Evolutionary conservation across 1,140 invertebrate genomes (phyloP).

Genomic region (Neodiprion lecontei): DNA sequence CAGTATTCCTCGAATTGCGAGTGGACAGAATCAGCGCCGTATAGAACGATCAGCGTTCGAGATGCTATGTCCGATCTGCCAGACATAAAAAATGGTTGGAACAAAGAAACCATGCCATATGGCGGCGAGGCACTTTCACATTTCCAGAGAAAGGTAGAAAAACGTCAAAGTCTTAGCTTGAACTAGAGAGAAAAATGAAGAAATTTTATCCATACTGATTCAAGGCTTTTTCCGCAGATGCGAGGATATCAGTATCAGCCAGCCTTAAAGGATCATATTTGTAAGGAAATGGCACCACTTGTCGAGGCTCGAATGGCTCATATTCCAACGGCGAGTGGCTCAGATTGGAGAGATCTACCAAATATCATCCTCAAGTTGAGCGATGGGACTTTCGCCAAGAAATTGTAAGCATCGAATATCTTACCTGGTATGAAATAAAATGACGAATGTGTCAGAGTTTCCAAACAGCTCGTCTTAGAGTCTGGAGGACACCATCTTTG

Average conservation of each 20-base stretch:
- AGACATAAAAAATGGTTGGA: slow-evolving; percentile 76
- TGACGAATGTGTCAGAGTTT: background rate
- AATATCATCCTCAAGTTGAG: slow-evolving; percentile 76
- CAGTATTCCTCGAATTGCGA: slow-evolving; percentile 59
- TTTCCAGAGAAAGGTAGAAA: slow-evolving; percentile 74
- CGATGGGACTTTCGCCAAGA: slow-evolving; percentile 73
- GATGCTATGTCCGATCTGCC: slow-evolving; percentile 88
- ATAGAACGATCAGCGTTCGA: slow-evolving; percentile 76
- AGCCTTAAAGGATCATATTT: slow-evolving; percentile 79
- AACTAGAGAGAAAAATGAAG: background rate
- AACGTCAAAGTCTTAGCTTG: background rate
- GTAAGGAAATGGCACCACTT: slow-evolving; percentile 84
- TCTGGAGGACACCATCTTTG: background rate
- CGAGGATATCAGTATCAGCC: slow-evolving; percentile 67
- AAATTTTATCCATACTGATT: slow-evolving; percentile 5
- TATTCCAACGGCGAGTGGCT: slow-evolving; percentile 77
- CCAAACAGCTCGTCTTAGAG: background rate
- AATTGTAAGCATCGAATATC: slow-evolving; percentile 62
- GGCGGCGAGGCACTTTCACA: slow-evolving; percentile 75
- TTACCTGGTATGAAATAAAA: slow-evolving; percentile 39
- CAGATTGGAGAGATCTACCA: slow-evolving; percentile 89
- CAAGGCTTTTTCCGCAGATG: slow-evolving; percentile 55
- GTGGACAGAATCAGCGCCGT: slow-evolving; percentile 71
- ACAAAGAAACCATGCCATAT: slow-evolving; percentile 75
- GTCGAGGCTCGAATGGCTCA: slow-evolving; percentile 80